These are phyloP conservation scores for Musca domestica DNA, from an alignment of 1,140 invertebrate species.

Conservation along the genomic window DNA sequence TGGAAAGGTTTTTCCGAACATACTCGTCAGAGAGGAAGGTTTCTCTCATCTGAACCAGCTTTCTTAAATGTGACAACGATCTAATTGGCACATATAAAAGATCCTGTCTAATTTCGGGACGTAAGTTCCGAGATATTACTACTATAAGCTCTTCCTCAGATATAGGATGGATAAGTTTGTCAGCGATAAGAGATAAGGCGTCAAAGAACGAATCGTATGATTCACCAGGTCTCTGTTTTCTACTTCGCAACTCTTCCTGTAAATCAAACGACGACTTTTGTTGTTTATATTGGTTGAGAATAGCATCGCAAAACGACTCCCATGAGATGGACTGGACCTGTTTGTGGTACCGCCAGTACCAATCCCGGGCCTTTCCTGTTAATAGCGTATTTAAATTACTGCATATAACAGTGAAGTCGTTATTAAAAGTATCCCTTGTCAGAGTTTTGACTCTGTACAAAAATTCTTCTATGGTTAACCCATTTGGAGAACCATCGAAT, in stretches of 20 bases:
- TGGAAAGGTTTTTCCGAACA: not conserved
- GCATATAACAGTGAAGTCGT: slow-evolving; percentile 9
- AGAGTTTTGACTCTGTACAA: slow-evolving; percentile 3
- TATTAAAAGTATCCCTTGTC: not conserved
- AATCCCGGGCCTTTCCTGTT: slow-evolving; percentile 10
- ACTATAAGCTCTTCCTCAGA: not conserved
- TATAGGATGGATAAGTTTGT: not conserved
- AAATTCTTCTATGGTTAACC: slow-evolving; percentile 14
- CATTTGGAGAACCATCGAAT: slow-evolving; percentile 7
- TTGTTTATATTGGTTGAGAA: slow-evolving; percentile 17
- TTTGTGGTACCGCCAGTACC: slow-evolving; percentile 22
- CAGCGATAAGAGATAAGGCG: not conserved
- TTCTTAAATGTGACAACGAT: not conserved
- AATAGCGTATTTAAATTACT: slow-evolving; percentile 1
- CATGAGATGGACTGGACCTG: slow-evolving; percentile 3
- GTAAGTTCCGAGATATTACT: not conserved
- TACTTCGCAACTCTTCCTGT: slow-evolving; percentile 2
- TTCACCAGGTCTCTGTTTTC: slow-evolving; percentile 19
- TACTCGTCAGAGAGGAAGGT: not conserved
- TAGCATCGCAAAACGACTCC: slow-evolving; percentile 11
- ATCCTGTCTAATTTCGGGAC: slow-evolving; percentile 1
- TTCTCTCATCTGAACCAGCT: not conserved
- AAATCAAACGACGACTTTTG: slow-evolving; percentile 1
- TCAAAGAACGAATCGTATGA: slow-evolving; percentile 13
- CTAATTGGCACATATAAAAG: not conserved